These are phyloP conservation scores for Parasteatoda lunata DNA, from an alignment of 2,888 invertebrate genomes.

Conservation along the genomic window DNA sequence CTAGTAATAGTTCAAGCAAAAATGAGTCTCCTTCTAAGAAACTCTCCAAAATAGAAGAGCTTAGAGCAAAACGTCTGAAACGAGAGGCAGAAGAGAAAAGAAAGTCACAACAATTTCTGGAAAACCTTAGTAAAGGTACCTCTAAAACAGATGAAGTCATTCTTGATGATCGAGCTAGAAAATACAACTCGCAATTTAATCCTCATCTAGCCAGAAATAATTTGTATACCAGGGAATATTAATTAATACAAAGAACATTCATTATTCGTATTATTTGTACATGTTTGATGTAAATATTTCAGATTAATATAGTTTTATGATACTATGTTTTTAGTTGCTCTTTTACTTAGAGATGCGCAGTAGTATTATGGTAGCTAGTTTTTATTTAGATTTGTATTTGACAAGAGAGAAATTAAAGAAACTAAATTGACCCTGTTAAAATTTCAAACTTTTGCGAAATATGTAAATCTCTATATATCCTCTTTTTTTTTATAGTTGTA, in stretches of 20 bases:
- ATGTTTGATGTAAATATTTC: too few species aligned
- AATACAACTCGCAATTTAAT: constrained; percentile 97
- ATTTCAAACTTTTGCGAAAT: too few species aligned
- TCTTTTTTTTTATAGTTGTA: too few species aligned
- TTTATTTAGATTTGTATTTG: too few species aligned
- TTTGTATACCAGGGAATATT: not conserved
- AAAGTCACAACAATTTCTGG: constrained; percentile 82
- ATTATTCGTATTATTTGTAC: too few species aligned
- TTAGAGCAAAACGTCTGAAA: constrained; percentile 85
- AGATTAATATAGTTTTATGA: too few species aligned
- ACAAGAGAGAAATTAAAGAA: too few species aligned
- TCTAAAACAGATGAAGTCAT: constrained; percentile 75
- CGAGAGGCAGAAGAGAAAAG: constrained; percentile 87
- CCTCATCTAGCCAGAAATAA: constrained; percentile 78
- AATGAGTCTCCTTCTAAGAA: constrained; percentile 69
- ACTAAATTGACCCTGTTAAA: too few species aligned
- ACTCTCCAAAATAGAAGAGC: constrained; percentile 77
- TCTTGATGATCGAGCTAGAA: constrained; percentile 79
- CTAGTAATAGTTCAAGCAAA: constrained; percentile 68
- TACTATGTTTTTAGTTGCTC: too few species aligned
- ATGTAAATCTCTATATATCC: too few species aligned
- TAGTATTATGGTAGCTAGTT: too few species aligned
- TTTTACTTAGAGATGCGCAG: too few species aligned
- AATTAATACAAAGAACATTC: not conserved
- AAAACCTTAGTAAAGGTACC: constrained; percentile 76